A percentile compares a stretch with the other conserved stretches of the same genome.
These are phyloP conservation scores for Agrotis clavis DNA, from an alignment of 2,888 invertebrate genomes.

Conservation along the genomic window DNA sequence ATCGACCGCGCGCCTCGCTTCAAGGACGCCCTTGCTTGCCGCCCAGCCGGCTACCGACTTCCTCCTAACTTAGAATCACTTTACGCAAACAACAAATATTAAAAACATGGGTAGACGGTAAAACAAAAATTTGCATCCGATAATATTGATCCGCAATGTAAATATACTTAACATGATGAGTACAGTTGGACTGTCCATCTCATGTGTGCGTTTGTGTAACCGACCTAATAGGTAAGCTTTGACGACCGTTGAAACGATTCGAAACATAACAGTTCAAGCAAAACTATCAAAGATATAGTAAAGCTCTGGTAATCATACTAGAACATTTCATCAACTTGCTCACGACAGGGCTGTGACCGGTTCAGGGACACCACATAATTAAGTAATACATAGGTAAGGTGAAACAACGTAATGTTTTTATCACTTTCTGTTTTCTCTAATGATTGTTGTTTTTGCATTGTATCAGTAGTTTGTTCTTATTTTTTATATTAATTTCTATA, in stretches of 20 bases:
- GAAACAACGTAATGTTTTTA: neutral
- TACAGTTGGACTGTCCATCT: slow-evolving; percentile 4
- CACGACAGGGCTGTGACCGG: slow-evolving; percentile 27
- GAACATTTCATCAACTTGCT: neutral
- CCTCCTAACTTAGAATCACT: slow-evolving; percentile 73
- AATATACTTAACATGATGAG: slow-evolving; percentile 48
- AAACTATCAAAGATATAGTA: slow-evolving; percentile 4
- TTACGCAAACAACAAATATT: slow-evolving; percentile 65
- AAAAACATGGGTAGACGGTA: slow-evolving; percentile 41
- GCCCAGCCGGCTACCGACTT: slow-evolving; percentile 79
- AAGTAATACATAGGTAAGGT: slow-evolving; percentile 3
- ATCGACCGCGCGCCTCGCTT: slow-evolving; percentile 86
- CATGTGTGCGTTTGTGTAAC: slow-evolving; percentile 14
- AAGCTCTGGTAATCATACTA: slow-evolving; percentile 14
- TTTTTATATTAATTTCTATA: neutral
- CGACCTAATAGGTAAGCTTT: slow-evolving; percentile 11
- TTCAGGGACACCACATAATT: slow-evolving; percentile 20
- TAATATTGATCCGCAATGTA: slow-evolving; percentile 57
- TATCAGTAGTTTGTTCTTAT: neutral
- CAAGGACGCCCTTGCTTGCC: slow-evolving; percentile 87
- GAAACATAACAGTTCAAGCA: slow-evolving; percentile 7
- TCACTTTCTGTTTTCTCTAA: neutral
- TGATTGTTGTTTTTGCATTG: slow-evolving; percentile 9
- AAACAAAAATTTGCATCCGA: slow-evolving; percentile 46
- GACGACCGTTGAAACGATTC: neutral